Conservation (phyloP, 1,140 invertebrate species). For the Magallana ariakensis region DNA sequence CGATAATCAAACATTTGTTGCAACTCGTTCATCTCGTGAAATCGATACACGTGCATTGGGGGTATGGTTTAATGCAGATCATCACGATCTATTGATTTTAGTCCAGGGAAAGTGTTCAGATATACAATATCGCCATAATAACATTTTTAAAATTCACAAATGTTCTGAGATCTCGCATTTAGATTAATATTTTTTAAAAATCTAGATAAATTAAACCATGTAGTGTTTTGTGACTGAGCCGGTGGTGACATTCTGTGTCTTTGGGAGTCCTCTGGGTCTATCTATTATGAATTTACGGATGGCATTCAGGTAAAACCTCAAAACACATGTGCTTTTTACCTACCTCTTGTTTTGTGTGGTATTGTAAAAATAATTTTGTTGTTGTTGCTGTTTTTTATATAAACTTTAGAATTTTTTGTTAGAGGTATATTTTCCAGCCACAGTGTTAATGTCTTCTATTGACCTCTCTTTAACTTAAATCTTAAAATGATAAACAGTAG, state of each 20-base stretch:
- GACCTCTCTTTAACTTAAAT: too few relatives aligned
- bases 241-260: neutral
- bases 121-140: neutral
- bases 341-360: too few relatives aligned
- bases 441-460: too few relatives aligned
- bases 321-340: too few relatives aligned
- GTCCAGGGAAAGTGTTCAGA: neutral
- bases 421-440: too few relatives aligned
- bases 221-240: neutral
- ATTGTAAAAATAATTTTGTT: too few relatives aligned
- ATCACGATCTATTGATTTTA: slow-evolving; percentile 6
- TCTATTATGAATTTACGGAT: neutral
- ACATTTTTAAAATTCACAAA: neutral
- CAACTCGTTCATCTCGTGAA: neutral
- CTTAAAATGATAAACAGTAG: too few relatives aligned
- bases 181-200: too few relatives aligned
- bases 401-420: too few relatives aligned
- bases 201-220: neutral
- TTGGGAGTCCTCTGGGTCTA: neutral
- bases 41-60: slow-evolving; percentile 15
- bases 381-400: too few relatives aligned
- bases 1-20: neutral
- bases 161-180: neutral
- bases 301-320: neutral
- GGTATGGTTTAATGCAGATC: neutral